phyloP scores from a whole-genome alignment of 2,797 vertebrate species.

The Falco concolor region DNA sequence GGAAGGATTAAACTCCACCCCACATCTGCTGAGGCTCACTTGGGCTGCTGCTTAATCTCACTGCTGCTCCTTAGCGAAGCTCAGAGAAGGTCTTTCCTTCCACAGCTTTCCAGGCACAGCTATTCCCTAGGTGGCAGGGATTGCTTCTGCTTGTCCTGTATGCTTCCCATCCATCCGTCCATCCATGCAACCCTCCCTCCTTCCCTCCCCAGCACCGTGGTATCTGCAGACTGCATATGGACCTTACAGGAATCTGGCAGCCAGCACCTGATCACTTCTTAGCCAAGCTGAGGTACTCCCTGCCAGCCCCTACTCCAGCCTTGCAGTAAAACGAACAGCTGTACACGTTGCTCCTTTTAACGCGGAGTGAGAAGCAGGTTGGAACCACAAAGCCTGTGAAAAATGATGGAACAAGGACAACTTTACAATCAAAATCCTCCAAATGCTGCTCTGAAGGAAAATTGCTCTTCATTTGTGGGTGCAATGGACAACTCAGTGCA shows the following conservation, averaged over 20 bases:
- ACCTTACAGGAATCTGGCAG: background rate
- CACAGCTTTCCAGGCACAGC: background rate
- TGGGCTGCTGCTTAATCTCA: background rate
- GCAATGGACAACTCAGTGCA: background rate
- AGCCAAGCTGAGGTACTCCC: background rate
- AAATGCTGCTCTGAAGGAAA: conserved; percentile 19
- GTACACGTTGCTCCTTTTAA: background rate
- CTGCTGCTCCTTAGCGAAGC: background rate
- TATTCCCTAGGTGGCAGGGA: background rate
- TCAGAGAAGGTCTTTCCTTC: background rate
- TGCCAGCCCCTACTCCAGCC: background rate
- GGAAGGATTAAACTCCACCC: conserved; percentile 13
- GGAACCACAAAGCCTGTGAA: background rate
- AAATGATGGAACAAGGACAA: background rate
- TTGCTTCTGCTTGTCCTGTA: background rate
- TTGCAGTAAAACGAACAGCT: background rate
- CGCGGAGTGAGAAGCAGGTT: background rate
- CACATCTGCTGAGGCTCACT: conserved; percentile 17
- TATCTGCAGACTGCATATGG: background rate
- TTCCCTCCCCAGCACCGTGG: background rate
- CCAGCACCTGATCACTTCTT: background rate
- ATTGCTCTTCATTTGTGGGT: background rate
- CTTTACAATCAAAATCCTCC: background rate
- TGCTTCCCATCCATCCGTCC: background rate
- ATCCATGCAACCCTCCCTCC: background rate